A percentile compares a stretch with the other conserved stretches of the same genome.
Evolutionary conservation across 2,797 vertebrate genomes (phyloP).

Genomic region (Pseudocheirus occidentalis): DNA sequence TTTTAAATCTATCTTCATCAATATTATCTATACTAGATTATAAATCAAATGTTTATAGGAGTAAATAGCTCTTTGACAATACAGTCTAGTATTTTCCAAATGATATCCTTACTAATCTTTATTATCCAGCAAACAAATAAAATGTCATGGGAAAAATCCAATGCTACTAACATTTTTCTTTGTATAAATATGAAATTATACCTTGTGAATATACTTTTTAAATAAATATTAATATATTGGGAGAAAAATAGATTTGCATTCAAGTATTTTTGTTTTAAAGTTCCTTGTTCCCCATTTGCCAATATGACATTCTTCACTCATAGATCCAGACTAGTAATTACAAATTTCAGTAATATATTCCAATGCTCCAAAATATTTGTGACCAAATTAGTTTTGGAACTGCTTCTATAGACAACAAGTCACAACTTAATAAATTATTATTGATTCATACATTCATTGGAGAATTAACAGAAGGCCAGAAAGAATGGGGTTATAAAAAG

Average conservation of each 20-base stretch:
- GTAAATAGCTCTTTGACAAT: neutral
- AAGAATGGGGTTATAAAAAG: neutral
- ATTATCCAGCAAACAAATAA: neutral
- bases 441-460: neutral
- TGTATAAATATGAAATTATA: neutral
- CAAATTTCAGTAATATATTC: neutral
- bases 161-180: neutral
- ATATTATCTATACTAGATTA: neutral
- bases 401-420: neutral
- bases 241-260: neutral
- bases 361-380: neutral
- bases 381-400: neutral
- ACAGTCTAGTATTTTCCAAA: neutral
- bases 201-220: neutral
- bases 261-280: neutral
- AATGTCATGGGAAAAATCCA: neutral
- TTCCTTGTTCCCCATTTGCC: neutral
- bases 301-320: neutral
- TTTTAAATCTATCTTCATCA: neutral
- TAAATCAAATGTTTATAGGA: neutral
- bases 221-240: neutral
- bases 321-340: neutral
- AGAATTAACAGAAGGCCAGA: neutral
- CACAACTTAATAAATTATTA: neutral
- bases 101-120: neutral